Conservation (phyloP, 2,888 invertebrate genomes). For the Acanthosoma haemorrhoidale region DNA sequence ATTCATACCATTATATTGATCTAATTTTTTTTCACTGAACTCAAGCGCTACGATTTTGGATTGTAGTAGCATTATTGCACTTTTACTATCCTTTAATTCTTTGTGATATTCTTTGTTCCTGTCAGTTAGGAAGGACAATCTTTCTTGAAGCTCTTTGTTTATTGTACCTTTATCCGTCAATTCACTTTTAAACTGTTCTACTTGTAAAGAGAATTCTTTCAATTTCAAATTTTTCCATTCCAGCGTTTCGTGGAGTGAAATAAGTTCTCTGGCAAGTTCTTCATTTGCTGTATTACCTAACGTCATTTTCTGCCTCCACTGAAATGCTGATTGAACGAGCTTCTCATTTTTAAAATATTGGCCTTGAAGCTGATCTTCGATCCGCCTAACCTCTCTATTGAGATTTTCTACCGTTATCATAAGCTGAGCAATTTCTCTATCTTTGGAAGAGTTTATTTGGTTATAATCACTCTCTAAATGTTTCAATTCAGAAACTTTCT, state of each 20-base stretch:
- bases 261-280: constrained; percentile 17
- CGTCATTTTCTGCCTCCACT: constrained; percentile 14
- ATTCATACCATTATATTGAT: not conserved
- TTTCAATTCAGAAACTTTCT: constrained; percentile 8
- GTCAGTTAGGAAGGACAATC: constrained; percentile 9
- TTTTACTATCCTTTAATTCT: constrained; percentile 1
- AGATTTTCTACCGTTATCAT: constrained; percentile 13
- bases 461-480: constrained; percentile 18
- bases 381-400: not conserved
- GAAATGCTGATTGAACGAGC: not conserved
- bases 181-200: constrained; percentile 17
- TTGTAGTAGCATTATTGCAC: not conserved
- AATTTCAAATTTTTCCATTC: constrained; percentile 21
- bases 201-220: not conserved
- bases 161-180: not conserved
- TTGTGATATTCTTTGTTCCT: constrained; percentile 12
- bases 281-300: constrained; percentile 13
- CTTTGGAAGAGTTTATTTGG: constrained; percentile 23
- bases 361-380: constrained; percentile 3
- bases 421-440: constrained; percentile 11
- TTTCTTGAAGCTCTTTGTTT: constrained; percentile 21
- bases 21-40: constrained; percentile 5
- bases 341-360: not conserved
- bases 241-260: constrained; percentile 15
- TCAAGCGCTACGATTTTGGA: constrained; percentile 2